Evolutionary conservation across 2,888 invertebrate species (phyloP).

Genomic region (Escarpia spicata): DNA sequence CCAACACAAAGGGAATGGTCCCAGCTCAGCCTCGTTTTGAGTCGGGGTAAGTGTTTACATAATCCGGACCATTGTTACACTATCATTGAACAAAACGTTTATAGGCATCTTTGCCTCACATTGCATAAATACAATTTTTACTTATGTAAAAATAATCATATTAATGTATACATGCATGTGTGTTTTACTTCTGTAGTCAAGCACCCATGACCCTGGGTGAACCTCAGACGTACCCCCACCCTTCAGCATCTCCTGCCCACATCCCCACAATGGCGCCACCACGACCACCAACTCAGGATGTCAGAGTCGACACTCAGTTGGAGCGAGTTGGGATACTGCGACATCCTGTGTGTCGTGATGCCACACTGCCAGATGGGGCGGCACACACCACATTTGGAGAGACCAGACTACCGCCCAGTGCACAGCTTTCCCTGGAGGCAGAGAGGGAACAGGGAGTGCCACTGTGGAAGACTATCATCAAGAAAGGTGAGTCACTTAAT

Average conservation of each 20-base stretch:
- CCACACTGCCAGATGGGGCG: neutral
- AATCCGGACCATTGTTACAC: too few species aligned
- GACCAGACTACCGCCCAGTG: constrained; percentile 14
- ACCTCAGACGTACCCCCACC: neutral
- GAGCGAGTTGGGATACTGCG: neutral
- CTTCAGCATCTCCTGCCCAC: neutral
- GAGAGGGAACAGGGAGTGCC: neutral
- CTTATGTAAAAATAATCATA: neutral
- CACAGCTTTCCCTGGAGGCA: neutral
- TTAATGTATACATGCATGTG: neutral
- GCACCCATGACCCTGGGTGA: neutral
- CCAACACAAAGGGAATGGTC: too few species aligned
- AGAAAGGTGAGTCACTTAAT: neutral
- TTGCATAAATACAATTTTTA: neutral
- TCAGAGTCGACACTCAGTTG: neutral
- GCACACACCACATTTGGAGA: neutral
- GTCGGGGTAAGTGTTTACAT: too few species aligned
- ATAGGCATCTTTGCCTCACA: too few species aligned
- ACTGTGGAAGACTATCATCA: neutral
- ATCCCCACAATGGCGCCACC: neutral
- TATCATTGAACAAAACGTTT: too few species aligned
- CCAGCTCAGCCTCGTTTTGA: too few species aligned
- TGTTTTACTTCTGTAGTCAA: neutral
- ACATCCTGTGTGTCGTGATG: neutral
- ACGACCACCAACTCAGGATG: neutral